These are phyloP conservation scores for Cylas formicarius DNA, from an alignment of 1,140 invertebrate genomes.

Conservation along the genomic window DNA sequence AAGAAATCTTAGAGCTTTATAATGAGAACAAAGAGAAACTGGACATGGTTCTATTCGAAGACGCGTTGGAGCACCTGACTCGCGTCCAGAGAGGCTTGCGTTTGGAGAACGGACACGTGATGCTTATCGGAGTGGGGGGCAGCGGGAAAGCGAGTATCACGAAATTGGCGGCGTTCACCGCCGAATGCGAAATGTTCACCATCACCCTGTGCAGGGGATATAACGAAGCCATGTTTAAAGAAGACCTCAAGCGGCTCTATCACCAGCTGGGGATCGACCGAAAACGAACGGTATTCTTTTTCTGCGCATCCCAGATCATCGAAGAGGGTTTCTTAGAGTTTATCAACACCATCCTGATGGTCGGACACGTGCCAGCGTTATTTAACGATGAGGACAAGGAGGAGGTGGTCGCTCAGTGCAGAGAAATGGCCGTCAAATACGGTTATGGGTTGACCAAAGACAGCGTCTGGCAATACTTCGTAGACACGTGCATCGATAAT, in stretches of 20 bases:
- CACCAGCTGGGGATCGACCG: conserved; percentile 67
- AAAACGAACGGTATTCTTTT: conserved; percentile 74
- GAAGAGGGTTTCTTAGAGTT: conserved; percentile 80
- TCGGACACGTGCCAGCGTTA: conserved; percentile 71
- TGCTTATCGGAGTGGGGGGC: conserved; percentile 80
- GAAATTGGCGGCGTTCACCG: conserved; percentile 64
- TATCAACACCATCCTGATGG: conserved; percentile 84
- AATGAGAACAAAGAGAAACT: conserved; percentile 64
- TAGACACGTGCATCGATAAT: conserved; percentile 67
- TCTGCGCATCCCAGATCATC: conserved; percentile 71
- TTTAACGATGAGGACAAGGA: conserved; percentile 85
- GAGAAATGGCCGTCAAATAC: conserved; percentile 58
- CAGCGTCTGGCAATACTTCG: conserved; percentile 78
- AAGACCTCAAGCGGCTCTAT: conserved; percentile 77
- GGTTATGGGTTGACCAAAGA: conserved; percentile 66
- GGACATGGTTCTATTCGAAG: conserved; percentile 80
- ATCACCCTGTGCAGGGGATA: conserved; percentile 77
- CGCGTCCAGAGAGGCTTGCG: conserved; percentile 74
- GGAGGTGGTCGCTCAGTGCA: conserved; percentile 57
- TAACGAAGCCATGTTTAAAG: conserved; percentile 71
- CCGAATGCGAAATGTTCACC: conserved; percentile 73
- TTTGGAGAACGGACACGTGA: conserved; percentile 74
- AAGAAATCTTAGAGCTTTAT: conserved; percentile 83
- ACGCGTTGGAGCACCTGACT: conserved; percentile 82
- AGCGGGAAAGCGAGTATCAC: conserved; percentile 75